Base-by-base conservation (phyloP, 2,888 invertebrate species). In the Eumerus sabulonum region DNA sequence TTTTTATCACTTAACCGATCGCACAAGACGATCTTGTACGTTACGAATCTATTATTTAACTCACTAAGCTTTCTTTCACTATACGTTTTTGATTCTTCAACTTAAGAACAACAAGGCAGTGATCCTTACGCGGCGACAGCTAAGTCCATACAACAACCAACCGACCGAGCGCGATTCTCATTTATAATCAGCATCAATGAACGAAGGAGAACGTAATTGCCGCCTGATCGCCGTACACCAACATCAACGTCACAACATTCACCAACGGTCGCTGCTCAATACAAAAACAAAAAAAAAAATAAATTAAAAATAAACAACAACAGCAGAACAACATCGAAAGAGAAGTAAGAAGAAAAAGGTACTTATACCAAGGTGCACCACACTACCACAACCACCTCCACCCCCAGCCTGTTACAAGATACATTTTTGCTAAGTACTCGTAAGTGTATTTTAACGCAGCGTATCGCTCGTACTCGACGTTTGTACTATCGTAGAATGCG, bases 121-220 rank as follows among this genome's bases (percentile, higher is more conserved):
- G 79, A 79, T 79, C 79, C 74, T 79, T 73, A 40, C 79, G 79
- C 79, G 79, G 13, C 79, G 67, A 79, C 68, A 64, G 79, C 56
- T 63, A 70, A 60, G 51, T 70, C 50, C 51, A 74, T 60, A 74
- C 68, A 74, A 79, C 74, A 50, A 54, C 64, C 54, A 79, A 74
- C 50, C 27, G 11, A 9, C 19, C 60, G 47, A 56, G 47, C 47
- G 74, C 42, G 44, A 50, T 68, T 79, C 79, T 64, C 62, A 74
- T 79, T 79, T 79, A 79, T 79, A 79, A 71, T 71, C 59, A 79
- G 50, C 64, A 74, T 64, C 64, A 1, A 1, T 70, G 51, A 79
- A 60, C 64, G 63, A 51, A 56, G 64, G 64, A 68, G 74, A 79
- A 74, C 44, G 68, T 59, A 56, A 74, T 50, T 68, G 44, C 68